Percentiles rank a stretch among this genome's conserved stretches.
Conservation (phyloP, 2,113 vertebrate genomes). For the Oreocharis arfaki region DNA sequence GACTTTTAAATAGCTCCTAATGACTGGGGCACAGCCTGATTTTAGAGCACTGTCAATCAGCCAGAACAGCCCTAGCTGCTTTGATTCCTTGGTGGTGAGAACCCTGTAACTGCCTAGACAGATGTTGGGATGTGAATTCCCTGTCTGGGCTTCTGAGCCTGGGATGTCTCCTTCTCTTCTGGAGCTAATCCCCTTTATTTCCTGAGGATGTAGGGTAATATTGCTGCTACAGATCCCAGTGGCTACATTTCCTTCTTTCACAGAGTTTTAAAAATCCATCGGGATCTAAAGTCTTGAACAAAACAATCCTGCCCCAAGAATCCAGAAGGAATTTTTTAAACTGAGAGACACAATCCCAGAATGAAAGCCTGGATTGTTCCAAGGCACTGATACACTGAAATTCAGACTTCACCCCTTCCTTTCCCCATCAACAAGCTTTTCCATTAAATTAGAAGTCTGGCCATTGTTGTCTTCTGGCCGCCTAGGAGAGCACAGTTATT, state of each 20-base stretch:
- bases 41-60: slow-evolving; percentile 6
- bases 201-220: not conserved
- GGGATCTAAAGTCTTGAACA: not conserved
- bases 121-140: not conserved
- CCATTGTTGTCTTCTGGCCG: not conserved
- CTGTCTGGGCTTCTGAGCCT: not conserved
- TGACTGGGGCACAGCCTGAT: not conserved
- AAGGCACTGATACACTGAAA: not conserved
- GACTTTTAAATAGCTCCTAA: slow-evolving; percentile 28
- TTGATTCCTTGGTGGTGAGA: not conserved
- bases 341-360: not conserved
- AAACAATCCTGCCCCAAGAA: not conserved
- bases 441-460: not conserved
- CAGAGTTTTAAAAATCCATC: not conserved
- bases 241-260: not conserved
- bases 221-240: not conserved
- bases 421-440: not conserved
- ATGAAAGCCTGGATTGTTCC: not conserved
- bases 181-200: not conserved
- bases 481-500: not conserved
- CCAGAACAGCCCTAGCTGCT: not conserved
- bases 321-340: not conserved
- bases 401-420: not conserved
- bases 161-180: not conserved
- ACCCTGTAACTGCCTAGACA: not conserved